Base-by-base conservation (phyloP, 2,888 invertebrate genomes). In the Emmelina monodactyla region DNA sequence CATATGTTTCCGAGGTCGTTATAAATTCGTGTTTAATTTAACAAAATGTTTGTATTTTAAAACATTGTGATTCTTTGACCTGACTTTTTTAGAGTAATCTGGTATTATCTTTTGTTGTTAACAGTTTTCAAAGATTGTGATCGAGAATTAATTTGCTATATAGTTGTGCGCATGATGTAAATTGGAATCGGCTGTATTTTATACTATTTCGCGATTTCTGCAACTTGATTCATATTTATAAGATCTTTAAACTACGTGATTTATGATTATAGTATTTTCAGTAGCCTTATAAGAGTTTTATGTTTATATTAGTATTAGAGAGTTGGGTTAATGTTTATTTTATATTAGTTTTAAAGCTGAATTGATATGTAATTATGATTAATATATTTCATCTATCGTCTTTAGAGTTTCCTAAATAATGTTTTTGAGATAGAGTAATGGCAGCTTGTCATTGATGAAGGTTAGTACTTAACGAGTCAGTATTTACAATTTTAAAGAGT, bases 391-490 rank as follows among this genome's bases (percentile, higher is more conserved):
- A 19, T n/a, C n/a, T n/a, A n/a, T n/a, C n/a, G n/a, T n/a, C n/a
- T n/a, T n/a, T n/a, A n/a, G n/a, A n/a, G n/a, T n/a, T n/a, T n/a
- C n/a, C n/a, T n/a, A n/a, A n/a, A n/a, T n/a, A n/a, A n/a, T n/a
- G n/a, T n/a, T n/a, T n/a, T n/a, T n/a, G n/a, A n/a, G n/a, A n/a
- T n/a, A n/a, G n/a, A n/a, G n/a, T n/a, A 25, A 7, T 10, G 25
- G 25, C 25, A 25, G 25, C 25, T 25, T 25, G n/a, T 19, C 6
- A n/a, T n/a, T 19, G 5, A 16, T 13, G 6, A 28, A 32, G 11
- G 19, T 33, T 33, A 19, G 36, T 37, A 36, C 36, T 42, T 37
- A 33, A 39, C 33, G 19, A 34, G 22, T 40, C 40, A 36, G 39
- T 37, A 38, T 39, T 43, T 34, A 16, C n/a, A 25, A 19, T 9